Evolutionary conservation across 2,113 vertebrate species (phyloP).

Genomic region (Hyperoodon ampullatus): DNA sequence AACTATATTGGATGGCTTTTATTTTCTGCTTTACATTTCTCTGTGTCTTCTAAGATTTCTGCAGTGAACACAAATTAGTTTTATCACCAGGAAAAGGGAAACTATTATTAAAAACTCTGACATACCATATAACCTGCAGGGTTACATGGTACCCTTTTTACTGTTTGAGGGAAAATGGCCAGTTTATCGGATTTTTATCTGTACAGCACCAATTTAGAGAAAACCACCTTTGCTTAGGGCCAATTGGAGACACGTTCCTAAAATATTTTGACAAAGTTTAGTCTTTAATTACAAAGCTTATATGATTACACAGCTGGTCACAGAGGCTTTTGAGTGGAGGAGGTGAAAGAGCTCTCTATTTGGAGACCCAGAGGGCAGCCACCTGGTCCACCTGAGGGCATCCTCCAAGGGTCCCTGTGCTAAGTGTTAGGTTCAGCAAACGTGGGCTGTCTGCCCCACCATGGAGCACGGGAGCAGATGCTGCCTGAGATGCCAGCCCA

Average conservation of each 20-base stretch:
- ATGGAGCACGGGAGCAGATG: rapidly evolving
- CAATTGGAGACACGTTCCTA: rapidly evolving
- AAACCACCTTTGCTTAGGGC: neutral
- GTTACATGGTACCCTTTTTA: rapidly evolving
- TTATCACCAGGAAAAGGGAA: neutral
- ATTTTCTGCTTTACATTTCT: neutral
- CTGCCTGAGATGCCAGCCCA: rapidly evolving
- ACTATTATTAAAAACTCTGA: no score
- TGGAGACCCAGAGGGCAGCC: rapidly evolving
- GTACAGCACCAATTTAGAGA: neutral
- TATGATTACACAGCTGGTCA: neutral
- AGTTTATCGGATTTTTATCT: no score
- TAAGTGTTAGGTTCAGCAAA: rapidly evolving
- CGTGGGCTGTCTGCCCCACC: rapidly evolving
- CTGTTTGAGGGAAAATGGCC: neutral
- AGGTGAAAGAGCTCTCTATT: neutral
- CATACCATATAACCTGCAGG: rapidly evolving
- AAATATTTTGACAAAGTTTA: neutral
- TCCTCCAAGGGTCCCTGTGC: rapidly evolving
- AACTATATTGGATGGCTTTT: rapidly evolving
- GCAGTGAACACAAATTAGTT: neutral
- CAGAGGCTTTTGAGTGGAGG: rapidly evolving
- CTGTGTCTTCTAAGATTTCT: neutral
- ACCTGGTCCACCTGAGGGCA: rapidly evolving
- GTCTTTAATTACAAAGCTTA: neutral